Evolutionary conservation across 2,113 vertebrate species (phyloP).

Genomic region (Myiopsitta monachus): DNA sequence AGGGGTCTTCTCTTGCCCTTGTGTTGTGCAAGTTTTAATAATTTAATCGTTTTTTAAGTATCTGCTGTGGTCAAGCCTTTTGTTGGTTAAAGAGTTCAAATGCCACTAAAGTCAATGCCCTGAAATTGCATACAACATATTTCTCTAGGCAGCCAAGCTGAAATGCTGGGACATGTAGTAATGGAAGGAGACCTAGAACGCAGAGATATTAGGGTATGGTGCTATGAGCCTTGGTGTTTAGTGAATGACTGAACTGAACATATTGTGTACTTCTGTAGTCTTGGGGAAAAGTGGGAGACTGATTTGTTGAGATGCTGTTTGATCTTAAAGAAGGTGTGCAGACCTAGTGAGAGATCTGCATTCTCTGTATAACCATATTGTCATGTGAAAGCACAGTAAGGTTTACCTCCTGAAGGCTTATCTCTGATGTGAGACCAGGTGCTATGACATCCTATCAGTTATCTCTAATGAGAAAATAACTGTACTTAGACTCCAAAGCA

Average conservation of each 20-base stretch:
- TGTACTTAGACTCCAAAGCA: not conserved
- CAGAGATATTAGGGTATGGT: not conserved
- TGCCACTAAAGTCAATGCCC: rapidly evolving
- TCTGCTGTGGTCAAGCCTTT: not conserved
- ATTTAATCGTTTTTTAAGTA: not conserved
- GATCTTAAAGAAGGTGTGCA: not conserved
- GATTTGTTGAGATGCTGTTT: not conserved
- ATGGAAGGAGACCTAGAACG: not conserved
- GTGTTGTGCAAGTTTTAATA: not conserved
- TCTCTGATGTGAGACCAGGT: slow-evolving; percentile 33
- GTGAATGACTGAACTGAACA: not conserved
- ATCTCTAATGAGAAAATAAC: slow-evolving; percentile 48
- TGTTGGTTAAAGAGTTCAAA: not conserved
- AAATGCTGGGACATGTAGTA: not conserved
- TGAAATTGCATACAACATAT: rapidly evolving
- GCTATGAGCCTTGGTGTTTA: not conserved
- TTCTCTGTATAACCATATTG: not conserved
- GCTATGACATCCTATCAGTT: not conserved
- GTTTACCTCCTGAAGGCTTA: slow-evolving; percentile 10
- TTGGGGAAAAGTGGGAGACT: not conserved
- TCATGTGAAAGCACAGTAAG: not conserved
- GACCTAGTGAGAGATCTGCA: not conserved
- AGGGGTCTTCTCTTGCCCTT: rapidly evolving
- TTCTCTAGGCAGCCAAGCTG: not conserved
- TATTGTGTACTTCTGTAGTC: not conserved